Percentiles rank a stretch among this genome's conserved stretches.
phyloP scores from a whole-genome alignment of 2,113 vertebrate species.

The Phylloscopus whistleri region DNA sequence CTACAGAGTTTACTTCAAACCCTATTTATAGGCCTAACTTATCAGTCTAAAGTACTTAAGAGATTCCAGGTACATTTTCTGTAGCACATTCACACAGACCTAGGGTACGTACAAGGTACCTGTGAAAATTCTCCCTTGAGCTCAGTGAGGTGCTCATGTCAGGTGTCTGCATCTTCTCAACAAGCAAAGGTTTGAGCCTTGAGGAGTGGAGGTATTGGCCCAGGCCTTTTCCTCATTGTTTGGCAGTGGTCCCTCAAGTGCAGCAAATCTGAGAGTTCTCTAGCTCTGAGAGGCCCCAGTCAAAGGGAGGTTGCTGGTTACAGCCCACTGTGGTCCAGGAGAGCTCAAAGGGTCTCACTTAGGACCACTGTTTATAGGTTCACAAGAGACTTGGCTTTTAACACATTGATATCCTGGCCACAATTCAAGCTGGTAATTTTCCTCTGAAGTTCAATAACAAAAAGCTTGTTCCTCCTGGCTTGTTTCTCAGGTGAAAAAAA shows the following conservation, averaged over 20 bases:
- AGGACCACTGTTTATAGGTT: neutral
- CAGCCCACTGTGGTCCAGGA: neutral
- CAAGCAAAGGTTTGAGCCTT: neutral
- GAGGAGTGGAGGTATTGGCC: neutral
- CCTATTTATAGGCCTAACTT: neutral
- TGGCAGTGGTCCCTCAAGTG: neutral
- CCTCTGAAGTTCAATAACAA: neutral
- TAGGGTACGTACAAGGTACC: neutral
- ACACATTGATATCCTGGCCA: neutral
- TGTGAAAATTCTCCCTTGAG: neutral
- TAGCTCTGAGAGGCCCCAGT: neutral
- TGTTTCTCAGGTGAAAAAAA: neutral
- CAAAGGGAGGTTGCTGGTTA: neutral
- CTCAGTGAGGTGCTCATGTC: neutral
- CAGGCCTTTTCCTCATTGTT: neutral
- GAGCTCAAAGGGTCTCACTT: neutral
- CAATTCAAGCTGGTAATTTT: neutral
- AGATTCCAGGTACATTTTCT: neutral
- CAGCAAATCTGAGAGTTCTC: neutral
- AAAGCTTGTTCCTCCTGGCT: neutral
- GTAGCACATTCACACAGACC: too few relatives aligned
- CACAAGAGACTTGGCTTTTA: neutral
- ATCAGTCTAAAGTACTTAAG: neutral
- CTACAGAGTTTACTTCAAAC: neutral
- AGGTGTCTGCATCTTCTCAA: neutral